Base-by-base conservation (phyloP, 2,888 invertebrate genomes). In the Pandemis corylana region DNA sequence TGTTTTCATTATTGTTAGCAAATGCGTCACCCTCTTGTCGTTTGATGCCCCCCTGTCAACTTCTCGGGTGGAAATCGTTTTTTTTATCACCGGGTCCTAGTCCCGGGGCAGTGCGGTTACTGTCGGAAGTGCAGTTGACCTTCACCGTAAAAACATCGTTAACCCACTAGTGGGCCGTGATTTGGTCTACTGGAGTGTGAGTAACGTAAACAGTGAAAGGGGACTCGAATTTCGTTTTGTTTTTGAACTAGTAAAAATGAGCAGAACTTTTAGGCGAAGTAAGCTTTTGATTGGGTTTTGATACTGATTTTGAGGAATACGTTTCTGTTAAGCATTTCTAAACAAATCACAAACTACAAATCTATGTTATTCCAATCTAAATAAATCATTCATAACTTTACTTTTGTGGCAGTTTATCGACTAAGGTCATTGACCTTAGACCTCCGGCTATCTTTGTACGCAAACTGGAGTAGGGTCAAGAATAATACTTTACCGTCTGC, bases 41-140 rank as follows among this genome's bases (percentile, higher is more conserved):
- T 49, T 74, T 69, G 42, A 0, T 15, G n/a, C 61, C 4, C 46
- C 9, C 7, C 12, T 64, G 15, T 7, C 65, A 61, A 51, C 12
- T 68, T 65, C 46, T 65, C 28, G 73, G 73, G 59, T 65, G 69
- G 59, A 44, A 69, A 69, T 42, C 65, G 49, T 67, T 67, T 68
- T 69, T 73, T 73, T 73, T 73, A 69, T 15, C n/a, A 59, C 49
- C 13, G 12, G 36, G 46, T 28, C 49, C 7, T 7, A 42, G 44
- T 6, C 56, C 44, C 53, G 46, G 20, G 49, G 64, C 28, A 49
- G 46, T 36, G 53, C 20, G 46, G 64, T 56, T 56, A 49, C 51
- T 15, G 66, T 15, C 56, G 63, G 44, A 53, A 46, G 44, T 66
- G 44, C 68, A 68, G 28, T 61, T n/a, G 72, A 15, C 68, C 72